phyloP scores from a whole-genome alignment of 2,113 vertebrate genomes.

The Plotosus lineatus region DNA sequence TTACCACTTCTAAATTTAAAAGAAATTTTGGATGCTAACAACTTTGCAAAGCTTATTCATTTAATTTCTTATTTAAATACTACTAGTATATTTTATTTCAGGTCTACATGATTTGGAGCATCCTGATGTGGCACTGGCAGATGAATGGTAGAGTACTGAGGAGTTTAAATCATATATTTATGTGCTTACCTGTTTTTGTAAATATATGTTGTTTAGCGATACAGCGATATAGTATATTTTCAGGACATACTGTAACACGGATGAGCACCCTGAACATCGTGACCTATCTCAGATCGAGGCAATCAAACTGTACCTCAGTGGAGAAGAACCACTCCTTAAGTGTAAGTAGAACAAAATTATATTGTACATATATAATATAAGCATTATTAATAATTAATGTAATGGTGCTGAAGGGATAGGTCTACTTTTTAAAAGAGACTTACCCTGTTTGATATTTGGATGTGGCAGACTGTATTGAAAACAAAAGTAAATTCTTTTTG shows the following conservation, averaged over 20 bases:
- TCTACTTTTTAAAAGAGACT: no score
- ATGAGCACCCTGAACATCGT: slow-evolving; percentile 87
- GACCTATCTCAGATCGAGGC: slow-evolving; percentile 91
- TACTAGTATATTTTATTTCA: slow-evolving; percentile 62
- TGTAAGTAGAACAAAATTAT: slow-evolving; percentile 84
- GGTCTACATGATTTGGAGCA: slow-evolving; percentile 98
- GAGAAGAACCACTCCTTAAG: slow-evolving; percentile 86
- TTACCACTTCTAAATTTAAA: background rate
- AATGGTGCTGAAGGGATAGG: no score
- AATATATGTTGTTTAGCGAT: slow-evolving; percentile 3
- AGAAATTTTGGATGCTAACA: background rate
- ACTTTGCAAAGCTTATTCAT: background rate
- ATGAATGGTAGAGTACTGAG: slow-evolving; percentile 86
- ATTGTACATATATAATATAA: background rate
- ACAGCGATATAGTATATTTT: slow-evolving; percentile 25
- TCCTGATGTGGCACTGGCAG: slow-evolving; percentile 93
- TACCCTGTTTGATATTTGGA: no score
- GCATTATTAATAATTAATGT: no score
- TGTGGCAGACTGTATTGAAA: no score
- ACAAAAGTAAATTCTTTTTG: no score
- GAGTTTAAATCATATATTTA: slow-evolving; percentile 32
- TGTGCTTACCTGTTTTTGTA: slow-evolving; percentile 5
- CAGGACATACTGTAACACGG: slow-evolving; percentile 97
- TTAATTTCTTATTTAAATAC: no score
- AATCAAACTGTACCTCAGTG: slow-evolving; percentile 90